These are phyloP conservation scores for Cryptoprocta ferox DNA, from an alignment of 2,797 vertebrate genomes.

Conservation along the genomic window DNA sequence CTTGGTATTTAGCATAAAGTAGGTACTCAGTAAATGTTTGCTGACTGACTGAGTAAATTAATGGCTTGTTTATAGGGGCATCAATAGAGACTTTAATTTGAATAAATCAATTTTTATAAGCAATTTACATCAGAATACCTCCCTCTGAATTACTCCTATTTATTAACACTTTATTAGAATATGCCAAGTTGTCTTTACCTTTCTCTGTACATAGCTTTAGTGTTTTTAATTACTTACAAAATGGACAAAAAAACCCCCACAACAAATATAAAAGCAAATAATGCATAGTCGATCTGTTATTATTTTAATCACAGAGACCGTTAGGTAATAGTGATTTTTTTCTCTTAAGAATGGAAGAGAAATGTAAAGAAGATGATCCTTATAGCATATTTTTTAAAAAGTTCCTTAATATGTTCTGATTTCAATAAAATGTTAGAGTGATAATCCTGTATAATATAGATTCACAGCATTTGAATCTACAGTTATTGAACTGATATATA, in stretches of 20 bases:
- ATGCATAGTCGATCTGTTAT: neutral
- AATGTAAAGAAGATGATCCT: neutral
- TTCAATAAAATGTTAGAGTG: neutral
- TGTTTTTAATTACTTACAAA: neutral
- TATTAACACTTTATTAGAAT: conserved; percentile 1
- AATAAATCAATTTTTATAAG: conserved; percentile 60
- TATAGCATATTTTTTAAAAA: neutral
- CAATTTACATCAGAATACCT: neutral
- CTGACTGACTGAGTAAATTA: conserved; percentile 38
- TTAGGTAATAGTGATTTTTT: neutral
- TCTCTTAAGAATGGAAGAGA: neutral
- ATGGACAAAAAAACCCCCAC: neutral
- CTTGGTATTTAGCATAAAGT: conserved; percentile 43
- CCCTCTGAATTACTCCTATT: neutral
- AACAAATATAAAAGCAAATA: neutral
- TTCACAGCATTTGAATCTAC: neutral
- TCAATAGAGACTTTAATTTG: neutral
- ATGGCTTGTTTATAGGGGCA: neutral
- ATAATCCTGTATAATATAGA: neutral
- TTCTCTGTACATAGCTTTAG: neutral
- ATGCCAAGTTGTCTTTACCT: neutral
- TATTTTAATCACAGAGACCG: neutral
- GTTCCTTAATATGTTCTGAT: neutral
- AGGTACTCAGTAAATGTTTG: conserved; percentile 36
- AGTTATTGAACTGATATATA: neutral